Percentiles rank a stretch among this genome's conserved stretches.
These are phyloP conservation scores for Herpetotheres cachinnans DNA, from an alignment of 2,113 vertebrate species.

Conservation along the genomic window DNA sequence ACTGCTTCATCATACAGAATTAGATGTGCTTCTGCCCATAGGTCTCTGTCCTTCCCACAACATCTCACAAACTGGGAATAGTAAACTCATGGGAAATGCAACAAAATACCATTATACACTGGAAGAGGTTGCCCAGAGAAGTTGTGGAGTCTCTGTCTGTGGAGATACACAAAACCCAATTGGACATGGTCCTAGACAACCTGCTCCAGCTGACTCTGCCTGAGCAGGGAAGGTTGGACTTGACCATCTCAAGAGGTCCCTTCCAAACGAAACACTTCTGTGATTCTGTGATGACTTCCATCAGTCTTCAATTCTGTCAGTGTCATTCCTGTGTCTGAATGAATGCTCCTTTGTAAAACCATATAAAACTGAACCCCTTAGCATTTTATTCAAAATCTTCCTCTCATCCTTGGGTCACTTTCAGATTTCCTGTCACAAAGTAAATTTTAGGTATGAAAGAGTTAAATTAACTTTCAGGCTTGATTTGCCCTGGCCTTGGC, in stretches of 20 bases:
- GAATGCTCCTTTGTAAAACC: not conserved
- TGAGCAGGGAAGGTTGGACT: not conserved
- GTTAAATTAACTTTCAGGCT: slow-evolving; percentile 9
- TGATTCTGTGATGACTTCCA: not conserved
- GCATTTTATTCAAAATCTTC: not conserved
- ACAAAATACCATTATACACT: not conserved
- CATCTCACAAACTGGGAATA: not conserved
- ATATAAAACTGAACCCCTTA: not conserved
- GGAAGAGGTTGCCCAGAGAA: not conserved
- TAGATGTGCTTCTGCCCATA: not conserved
- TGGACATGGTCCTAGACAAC: not conserved
- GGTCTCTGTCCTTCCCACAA: not conserved
- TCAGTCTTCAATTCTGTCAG: not conserved
- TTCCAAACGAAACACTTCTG: not conserved
- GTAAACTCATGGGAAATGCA: not conserved
- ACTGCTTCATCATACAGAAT: not conserved
- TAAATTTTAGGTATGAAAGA: not conserved
- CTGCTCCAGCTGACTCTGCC: not conserved
- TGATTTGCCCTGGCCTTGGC: not conserved
- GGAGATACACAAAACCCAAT: not conserved
- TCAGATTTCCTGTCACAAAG: not conserved
- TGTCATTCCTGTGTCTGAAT: not conserved
- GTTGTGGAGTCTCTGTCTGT: not conserved
- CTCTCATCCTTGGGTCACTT: not conserved
- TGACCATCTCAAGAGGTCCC: not conserved